phyloP scores from a whole-genome alignment of 2,888 invertebrate species.

The Gryllus longicercus region DNA sequence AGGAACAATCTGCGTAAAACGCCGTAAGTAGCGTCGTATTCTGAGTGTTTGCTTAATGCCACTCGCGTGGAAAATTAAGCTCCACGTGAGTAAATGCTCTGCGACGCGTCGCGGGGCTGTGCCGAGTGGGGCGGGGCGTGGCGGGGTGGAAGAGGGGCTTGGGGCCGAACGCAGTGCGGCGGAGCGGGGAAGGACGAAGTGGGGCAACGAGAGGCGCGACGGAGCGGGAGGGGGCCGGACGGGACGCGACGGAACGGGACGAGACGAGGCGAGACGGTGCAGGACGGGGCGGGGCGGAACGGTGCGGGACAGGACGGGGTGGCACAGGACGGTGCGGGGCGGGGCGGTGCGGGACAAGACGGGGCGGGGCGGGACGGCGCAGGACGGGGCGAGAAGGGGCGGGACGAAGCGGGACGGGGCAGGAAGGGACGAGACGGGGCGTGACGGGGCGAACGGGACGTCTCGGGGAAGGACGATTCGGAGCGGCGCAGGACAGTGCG shows the following conservation, averaged over 20 bases:
- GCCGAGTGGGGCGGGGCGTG: neutral
- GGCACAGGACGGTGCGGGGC: no score
- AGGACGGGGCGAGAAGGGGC: no score
- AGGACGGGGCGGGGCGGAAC: neutral
- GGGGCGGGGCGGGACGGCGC: no score
- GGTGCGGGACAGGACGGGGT: neutral
- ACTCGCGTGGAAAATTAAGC: conserved; percentile 9
- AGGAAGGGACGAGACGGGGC: neutral
- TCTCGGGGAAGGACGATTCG: no score
- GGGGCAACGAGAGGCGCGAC: neutral
- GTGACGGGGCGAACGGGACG: no score
- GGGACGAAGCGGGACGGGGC: neutral
- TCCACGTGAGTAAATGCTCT: neutral
- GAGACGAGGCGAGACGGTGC: neutral
- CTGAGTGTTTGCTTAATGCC: conserved; percentile 17
- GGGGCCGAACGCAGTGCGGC: neutral
- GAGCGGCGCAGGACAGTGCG: neutral
- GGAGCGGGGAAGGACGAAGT: neutral
- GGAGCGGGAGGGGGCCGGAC: neutral
- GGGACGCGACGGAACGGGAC: fast-evolving
- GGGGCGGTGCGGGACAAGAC: no score
- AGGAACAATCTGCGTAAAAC: neutral
- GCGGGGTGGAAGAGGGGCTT: neutral
- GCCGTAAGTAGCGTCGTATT: conserved; percentile 10
- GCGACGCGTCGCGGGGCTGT: neutral